Evolutionary conservation across 2,797 vertebrate species (phyloP), one percentile per base, ranked within the genome.

Genomic region (Acanthopagrus latus): DNA sequence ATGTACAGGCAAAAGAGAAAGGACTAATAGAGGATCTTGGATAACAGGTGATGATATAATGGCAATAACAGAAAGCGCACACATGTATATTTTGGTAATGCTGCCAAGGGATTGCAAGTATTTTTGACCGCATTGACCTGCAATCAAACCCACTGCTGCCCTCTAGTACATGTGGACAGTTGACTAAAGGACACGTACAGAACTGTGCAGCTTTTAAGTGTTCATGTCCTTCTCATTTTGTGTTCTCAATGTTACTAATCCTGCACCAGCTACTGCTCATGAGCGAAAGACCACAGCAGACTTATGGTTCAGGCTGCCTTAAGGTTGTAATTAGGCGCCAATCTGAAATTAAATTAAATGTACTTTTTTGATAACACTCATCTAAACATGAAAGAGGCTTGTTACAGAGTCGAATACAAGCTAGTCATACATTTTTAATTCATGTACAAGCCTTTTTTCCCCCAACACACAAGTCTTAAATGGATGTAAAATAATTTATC

Each of bases 41-140:
- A 83, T 46, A 79, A 44, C 48, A 64, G 74, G 43, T 84, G 51
- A 38, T 72, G 33, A 59, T 84, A 64, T 77, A 50, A 78, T 51
- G 78, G 85, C 89, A 90, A 85, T 93, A 91, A 86, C 51, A 64
- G 71, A 80, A 62, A 59, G 29, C 1, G 18, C n/a, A 60, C 64
- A 83, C 51, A 13, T 58, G 59, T 63, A 12, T 48, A 68, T 60
- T 55, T 73, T 54, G 50, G 50, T 57, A 2, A 78, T 18, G 11
- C 25, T 57, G 29, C 23, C 11, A 41, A 50, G 27, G 59, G 48
- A 76, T 66, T 71, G 16, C 27, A 70, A 68, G 44, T 66, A 57
- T 55, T 72, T 87, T 80, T 78, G 50, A 71, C 78, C 71, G 48
- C 66, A 54, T 0, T 60, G 62, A 69, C 71, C 57, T 77, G 68